Base-by-base conservation (phyloP, 2,113 vertebrate genomes). In the Actinemys pallida region DNA sequence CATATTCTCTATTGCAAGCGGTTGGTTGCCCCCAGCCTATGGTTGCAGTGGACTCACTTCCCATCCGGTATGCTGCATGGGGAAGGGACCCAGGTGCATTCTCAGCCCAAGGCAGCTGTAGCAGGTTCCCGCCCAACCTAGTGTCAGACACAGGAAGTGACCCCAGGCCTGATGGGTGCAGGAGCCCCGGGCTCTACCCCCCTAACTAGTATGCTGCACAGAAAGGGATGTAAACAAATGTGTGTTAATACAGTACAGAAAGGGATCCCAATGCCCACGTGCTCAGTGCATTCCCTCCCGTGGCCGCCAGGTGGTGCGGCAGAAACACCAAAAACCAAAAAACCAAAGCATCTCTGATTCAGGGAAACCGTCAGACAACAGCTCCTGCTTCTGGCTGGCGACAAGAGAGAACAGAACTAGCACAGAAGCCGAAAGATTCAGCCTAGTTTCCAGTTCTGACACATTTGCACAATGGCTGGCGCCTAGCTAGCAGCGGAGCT, bases 231-330 rank as follows among this genome's bases (percentile, higher is more conserved):
- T 54, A 54, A 54, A 54, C 20, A 54, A 54, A 54, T 8, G 53
- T 54, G 9, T 54, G 22, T 54, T 20, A 54, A 54, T 22, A 54
- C 20, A 54, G 20, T 17, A 9, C 31, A n/a, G n/a, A 50, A 27
- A 52, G 20, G 49, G 5, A 53, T n/a, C 19, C 42, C 42, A 4
- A 25, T 31, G 12, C 69, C 27, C 12, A 39, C 57, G 83, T 8
- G 69, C 86, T 35, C 5, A 62, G 54, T 29, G 35, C 85, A 92
- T 86, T 97, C 56, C 93, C 89, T 76, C 53, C 59, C 31, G 69
- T 8, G 81, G 83, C 97, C 98, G 94, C 97, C 94, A 98, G 98
- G 93, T 97, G 97, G 98, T 97, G 97, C 96, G 95, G 89, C 76
- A 42, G 94, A 98, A 98, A 93, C 95, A 50, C 86, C 1, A 4